phyloP scores from a whole-genome alignment of 35 echinoderm and acorn worm genomes.

The Acanthaster planci region DNA sequence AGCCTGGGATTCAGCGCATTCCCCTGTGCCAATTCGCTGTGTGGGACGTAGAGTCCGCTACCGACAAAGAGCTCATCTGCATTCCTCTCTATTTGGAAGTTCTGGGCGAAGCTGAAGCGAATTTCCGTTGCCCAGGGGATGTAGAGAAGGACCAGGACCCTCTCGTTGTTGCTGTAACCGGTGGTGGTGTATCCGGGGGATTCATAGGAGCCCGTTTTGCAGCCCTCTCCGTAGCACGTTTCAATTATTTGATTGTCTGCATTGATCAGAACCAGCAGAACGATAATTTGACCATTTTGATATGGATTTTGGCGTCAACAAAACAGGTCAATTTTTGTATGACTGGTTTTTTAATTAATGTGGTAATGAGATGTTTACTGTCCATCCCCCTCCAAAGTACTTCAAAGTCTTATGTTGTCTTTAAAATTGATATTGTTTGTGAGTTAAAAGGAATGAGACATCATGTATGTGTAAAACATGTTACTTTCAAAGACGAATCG shows the following conservation, averaged over 20 bases:
- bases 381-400: background rate
- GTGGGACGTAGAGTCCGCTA: background rate
- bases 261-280: background rate
- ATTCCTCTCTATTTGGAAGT: background rate
- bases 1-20: background rate
- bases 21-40: background rate
- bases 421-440: background rate
- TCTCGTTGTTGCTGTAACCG: background rate
- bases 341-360: background rate
- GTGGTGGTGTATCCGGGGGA: background rate
- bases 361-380: background rate
- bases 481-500: no score
- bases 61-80: slow-evolving; percentile 3
- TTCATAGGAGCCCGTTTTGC: background rate
- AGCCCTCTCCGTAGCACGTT: background rate
- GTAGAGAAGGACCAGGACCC: background rate
- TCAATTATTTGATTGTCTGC: background rate
- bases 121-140: slow-evolving; percentile 16
- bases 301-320: background rate
- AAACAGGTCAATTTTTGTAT: background rate
- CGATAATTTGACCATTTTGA: background rate
- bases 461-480: background rate
- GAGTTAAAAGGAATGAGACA: background rate
- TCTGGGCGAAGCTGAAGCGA: background rate
- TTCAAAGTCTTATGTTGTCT: background rate